Conservation (phyloP, 2,797 vertebrate species). For the Spinus olivaceus region DNA sequence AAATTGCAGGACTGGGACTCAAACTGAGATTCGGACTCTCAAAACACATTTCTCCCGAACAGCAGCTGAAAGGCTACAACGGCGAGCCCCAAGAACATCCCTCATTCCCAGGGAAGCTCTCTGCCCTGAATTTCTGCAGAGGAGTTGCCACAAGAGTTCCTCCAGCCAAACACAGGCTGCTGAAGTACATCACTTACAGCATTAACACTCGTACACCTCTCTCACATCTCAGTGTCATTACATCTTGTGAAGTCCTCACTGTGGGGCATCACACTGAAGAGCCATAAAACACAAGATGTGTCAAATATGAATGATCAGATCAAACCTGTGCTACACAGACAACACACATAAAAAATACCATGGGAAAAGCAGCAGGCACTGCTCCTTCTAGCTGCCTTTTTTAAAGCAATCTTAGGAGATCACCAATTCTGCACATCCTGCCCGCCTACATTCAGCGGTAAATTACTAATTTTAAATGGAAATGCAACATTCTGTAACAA, state of each 20-base stretch:
- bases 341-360: constrained; percentile 35
- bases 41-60: neutral
- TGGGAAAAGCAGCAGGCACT: constrained; percentile 37
- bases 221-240: constrained; percentile 38
- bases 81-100: neutral
- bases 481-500: constrained; percentile 57
- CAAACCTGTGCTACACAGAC: constrained; percentile 42
- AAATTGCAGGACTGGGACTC: neutral
- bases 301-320: constrained; percentile 52
- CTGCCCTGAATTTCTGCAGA: constrained; percentile 3
- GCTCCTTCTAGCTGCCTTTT: constrained; percentile 54
- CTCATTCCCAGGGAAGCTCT: constrained; percentile 27
- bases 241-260: constrained; percentile 21
- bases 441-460: constrained; percentile 11
- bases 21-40: neutral
- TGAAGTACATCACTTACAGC: constrained; percentile 14
- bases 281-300: constrained; percentile 32
- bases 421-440: constrained; percentile 29
- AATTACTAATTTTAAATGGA: constrained; percentile 67
- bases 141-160: constrained; percentile 7
- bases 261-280: neutral
- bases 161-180: neutral
- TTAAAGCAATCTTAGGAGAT: constrained; percentile 43
- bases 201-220: neutral
- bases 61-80: neutral